Percentiles rank a stretch among this genome's conserved stretches.
phyloP scores from a whole-genome alignment of 2,888 invertebrate species.

The Brachycybe producta region DNA sequence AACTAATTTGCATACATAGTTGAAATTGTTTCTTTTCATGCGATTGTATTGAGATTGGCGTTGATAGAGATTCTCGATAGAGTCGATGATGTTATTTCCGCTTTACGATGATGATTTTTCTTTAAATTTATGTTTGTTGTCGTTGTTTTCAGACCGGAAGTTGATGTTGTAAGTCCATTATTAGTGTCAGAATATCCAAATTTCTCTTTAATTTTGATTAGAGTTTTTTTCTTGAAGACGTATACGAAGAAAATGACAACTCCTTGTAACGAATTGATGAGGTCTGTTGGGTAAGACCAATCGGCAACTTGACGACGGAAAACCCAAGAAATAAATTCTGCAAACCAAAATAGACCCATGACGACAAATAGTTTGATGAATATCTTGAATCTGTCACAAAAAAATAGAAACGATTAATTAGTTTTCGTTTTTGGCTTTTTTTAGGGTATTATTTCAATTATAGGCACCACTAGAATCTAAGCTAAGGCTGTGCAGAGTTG shows the following conservation, averaged over 20 bases:
- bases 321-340: constrained; percentile 7
- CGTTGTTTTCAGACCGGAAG: no score
- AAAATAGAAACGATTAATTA: background rate
- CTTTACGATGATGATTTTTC: no score
- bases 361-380: constrained; percentile 8
- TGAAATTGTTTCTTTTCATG: no score
- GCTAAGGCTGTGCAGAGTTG: no score
- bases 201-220: background rate
- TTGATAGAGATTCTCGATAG: no score
- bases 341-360: constrained; percentile 11
- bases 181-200: background rate
- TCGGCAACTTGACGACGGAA: background rate
- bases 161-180: no score
- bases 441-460: no score
- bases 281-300: background rate
- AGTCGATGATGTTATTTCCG: no score
- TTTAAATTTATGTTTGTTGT: no score
- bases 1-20: no score
- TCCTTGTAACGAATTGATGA: constrained; percentile 10
- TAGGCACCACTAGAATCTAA: no score
- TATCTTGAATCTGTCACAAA: constrained; percentile 3
- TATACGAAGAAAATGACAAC: constrained; percentile 10
- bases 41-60: no score
- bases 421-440: background rate
- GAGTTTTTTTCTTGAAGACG: constrained; percentile 4